These are phyloP conservation scores for Drosophila trapezifrons DNA, from an alignment of 1,140 invertebrate species.

Conservation along the genomic window DNA sequence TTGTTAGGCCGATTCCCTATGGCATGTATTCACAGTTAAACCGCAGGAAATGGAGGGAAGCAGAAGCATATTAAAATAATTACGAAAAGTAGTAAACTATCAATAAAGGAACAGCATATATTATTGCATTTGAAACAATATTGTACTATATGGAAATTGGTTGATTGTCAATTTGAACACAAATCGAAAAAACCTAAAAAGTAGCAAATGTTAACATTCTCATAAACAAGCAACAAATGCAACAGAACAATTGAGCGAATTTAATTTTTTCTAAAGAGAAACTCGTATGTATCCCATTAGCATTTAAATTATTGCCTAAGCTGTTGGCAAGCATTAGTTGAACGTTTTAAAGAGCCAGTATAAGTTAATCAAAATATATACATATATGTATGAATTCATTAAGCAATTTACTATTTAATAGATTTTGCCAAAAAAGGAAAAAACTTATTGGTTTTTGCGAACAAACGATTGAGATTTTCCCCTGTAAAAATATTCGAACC, in stretches of 20 bases:
- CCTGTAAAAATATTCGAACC: slow-evolving; percentile 8
- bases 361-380: slow-evolving; percentile 26
- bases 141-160: slow-evolving; percentile 44
- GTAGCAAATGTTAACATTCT: slow-evolving; percentile 59
- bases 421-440: slow-evolving; percentile 51
- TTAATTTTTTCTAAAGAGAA: slow-evolving; percentile 70
- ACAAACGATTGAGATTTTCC: slow-evolving; percentile 26
- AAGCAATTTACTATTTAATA: slow-evolving; percentile 81
- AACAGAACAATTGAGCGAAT: slow-evolving; percentile 69
- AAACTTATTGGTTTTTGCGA: slow-evolving; percentile 44
- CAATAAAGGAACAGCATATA: slow-evolving; percentile 26
- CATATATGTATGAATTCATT: slow-evolving; percentile 28
- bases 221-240: slow-evolving; percentile 41
- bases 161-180: slow-evolving; percentile 49
- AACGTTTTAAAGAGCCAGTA: slow-evolving; percentile 30
- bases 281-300: slow-evolving; percentile 47
- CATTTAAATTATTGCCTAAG: slow-evolving; percentile 31
- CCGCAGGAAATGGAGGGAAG: background rate
- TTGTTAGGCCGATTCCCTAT: slow-evolving; percentile 26
- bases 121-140: slow-evolving; percentile 27
- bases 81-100: slow-evolving; percentile 9
- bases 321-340: slow-evolving; percentile 40
- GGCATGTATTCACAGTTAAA: slow-evolving; percentile 18
- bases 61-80: slow-evolving; percentile 12
- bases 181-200: slow-evolving; percentile 17